Conservation (phyloP, 2,888 invertebrate species). For the Tipula confusa region DNA sequence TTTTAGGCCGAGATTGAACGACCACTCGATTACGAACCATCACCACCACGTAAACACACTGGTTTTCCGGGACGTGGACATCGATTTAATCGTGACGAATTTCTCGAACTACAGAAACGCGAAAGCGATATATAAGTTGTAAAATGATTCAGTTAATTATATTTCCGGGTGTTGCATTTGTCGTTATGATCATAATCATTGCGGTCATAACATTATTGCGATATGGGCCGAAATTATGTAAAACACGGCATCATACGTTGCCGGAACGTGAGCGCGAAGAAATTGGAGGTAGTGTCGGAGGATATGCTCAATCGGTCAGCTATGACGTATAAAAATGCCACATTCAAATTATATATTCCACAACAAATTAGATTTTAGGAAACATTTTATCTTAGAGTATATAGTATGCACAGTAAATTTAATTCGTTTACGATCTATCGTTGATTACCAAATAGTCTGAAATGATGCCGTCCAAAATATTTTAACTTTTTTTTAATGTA, state of each 20-base stretch:
- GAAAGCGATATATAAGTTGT: conserved; percentile 72
- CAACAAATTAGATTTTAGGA: background rate
- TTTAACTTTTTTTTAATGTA: too few relatives aligned
- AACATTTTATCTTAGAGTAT: background rate
- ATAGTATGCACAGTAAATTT: background rate
- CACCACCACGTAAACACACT: conserved; percentile 34
- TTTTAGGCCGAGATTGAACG: conserved; percentile 37
- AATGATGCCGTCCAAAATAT: background rate
- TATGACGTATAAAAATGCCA: background rate
- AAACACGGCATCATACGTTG: conserved; percentile 63
- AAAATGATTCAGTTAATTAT: conserved; percentile 66
- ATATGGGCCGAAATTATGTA: conserved; percentile 68
- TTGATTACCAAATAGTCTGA: conserved; percentile 4
- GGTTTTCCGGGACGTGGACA: conserved; percentile 30
- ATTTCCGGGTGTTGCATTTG: conserved; percentile 70
- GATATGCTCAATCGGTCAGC: conserved; percentile 8
- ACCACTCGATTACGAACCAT: conserved; percentile 40
- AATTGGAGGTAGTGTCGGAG: background rate
- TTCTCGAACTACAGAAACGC: conserved; percentile 66
- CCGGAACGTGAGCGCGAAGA: conserved; percentile 49
- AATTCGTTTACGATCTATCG: background rate
- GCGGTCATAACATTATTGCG: conserved; percentile 72
- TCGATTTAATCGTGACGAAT: conserved; percentile 48
- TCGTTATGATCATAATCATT: conserved; percentile 68
- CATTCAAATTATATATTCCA: background rate